Percentiles rank a stretch among this genome's conserved stretches.
phyloP scores from a whole-genome alignment of 37 sponge, comb jelly and placozoan species.

The Hormiphora californensis region DNA sequence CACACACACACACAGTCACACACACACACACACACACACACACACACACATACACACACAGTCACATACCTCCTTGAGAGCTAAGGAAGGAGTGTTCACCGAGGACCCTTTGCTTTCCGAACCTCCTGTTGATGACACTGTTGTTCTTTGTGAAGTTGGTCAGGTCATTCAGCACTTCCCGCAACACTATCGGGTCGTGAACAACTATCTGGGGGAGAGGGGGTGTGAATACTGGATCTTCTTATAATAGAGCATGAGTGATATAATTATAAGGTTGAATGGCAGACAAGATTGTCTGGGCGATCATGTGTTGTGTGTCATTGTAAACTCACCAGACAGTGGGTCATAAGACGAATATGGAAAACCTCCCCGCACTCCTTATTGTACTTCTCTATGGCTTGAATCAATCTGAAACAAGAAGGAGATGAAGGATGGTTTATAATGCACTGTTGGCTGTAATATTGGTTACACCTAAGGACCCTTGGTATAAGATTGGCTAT shows the following conservation, averaged over 20 bases:
- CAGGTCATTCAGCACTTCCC: neutral
- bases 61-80: neutral
- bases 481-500: no score
- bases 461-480: no score
- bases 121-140: constrained; percentile 1
- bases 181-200: neutral
- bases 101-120: neutral
- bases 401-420: neutral
- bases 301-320: no score
- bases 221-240: no score
- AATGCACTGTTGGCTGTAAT: no score
- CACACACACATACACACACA: constrained; percentile 8
- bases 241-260: neutral
- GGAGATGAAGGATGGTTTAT: no score
- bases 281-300: no score
- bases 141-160: constrained; percentile 3
- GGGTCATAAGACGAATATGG: constrained; percentile 4
- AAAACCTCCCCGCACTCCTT: constrained; percentile 3
- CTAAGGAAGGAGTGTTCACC: neutral
- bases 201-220: neutral
- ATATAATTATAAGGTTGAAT: no score
- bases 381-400: neutral
- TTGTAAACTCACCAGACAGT: no score
- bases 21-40: constrained; percentile 27
- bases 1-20: constrained; percentile 56